Conservation (phyloP, 2,888 invertebrate species). For the Lydus trimaculatus region DNA sequence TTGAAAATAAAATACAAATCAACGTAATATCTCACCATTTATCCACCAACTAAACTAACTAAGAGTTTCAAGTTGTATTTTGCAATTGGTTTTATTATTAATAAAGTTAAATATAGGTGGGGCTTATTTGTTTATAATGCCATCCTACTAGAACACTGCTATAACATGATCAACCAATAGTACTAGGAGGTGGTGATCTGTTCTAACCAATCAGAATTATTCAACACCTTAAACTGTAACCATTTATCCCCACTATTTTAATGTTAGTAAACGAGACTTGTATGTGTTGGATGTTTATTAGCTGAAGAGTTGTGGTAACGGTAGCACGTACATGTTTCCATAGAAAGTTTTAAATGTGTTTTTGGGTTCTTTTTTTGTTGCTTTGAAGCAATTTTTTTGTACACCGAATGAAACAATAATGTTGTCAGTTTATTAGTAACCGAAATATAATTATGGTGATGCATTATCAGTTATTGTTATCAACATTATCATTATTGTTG, state of each 20-base stretch:
- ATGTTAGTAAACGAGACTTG: background rate
- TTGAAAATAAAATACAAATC: conserved; percentile 41
- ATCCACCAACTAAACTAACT: conserved; percentile 32
- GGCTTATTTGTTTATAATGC: background rate
- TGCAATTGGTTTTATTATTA: conserved; percentile 50
- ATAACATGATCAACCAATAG: background rate
- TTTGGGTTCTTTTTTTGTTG: background rate
- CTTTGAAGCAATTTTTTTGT: background rate
- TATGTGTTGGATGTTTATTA: conserved; percentile 50
- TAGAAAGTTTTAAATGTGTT: background rate
- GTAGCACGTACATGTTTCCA: conserved; percentile 47
- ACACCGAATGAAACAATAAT: background rate
- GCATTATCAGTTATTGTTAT: background rate
- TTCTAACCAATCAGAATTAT: conserved; percentile 53
- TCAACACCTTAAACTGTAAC: conserved; percentile 49
- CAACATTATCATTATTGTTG: background rate
- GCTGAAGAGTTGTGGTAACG: conserved; percentile 56
- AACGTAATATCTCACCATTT: conserved; percentile 54
- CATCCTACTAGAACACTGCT: background rate
- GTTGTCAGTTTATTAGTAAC: conserved; percentile 9
- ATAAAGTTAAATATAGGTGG: conserved; percentile 47
- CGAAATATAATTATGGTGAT: conserved; percentile 14
- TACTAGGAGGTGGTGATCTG: background rate
- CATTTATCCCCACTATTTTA: conserved; percentile 41
- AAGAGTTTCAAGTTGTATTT: background rate